phyloP scores from a whole-genome alignment of 2,797 vertebrate species.

The Natrix natrix region DNA sequence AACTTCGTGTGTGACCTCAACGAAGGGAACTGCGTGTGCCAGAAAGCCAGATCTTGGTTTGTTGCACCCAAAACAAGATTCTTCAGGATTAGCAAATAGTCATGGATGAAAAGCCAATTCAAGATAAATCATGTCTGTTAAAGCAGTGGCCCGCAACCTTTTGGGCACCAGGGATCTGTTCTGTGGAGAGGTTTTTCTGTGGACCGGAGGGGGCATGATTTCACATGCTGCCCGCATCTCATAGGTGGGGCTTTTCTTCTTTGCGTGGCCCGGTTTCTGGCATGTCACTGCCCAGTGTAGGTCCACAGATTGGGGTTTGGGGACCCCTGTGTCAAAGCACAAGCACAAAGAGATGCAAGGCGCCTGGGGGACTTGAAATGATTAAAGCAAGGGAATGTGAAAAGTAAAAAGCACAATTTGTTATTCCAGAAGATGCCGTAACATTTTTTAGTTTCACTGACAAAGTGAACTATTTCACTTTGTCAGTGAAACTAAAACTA shows the following conservation, averaged over 20 bases:
- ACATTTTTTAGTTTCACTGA: neutral
- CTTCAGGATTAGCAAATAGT: neutral
- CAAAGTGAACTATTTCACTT: too few species aligned
- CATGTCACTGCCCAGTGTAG: too few species aligned
- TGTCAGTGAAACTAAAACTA: too few species aligned
- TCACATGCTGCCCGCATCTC: too few species aligned
- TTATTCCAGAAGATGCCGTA: neutral
- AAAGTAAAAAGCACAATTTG: neutral
- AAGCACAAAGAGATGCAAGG: neutral
- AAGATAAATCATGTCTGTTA: neutral
- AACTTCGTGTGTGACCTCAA: neutral
- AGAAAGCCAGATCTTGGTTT: neutral
- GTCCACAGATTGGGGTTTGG: too few species aligned
- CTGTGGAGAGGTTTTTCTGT: neutral
- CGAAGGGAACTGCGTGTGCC: neutral
- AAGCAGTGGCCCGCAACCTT: neutral
- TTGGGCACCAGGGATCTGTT: neutral
- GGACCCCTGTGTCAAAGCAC: neutral
- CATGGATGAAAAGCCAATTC: neutral
- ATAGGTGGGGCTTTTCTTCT: too few species aligned
- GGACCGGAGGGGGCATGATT: neutral
- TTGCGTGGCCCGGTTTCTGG: too few species aligned
- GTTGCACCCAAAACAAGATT: neutral
- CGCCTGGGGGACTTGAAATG: neutral
- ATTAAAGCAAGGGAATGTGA: neutral